Evolutionary conservation across 2,797 vertebrate genomes (phyloP).

Genomic region (Chrysocyon brachyurus): DNA sequence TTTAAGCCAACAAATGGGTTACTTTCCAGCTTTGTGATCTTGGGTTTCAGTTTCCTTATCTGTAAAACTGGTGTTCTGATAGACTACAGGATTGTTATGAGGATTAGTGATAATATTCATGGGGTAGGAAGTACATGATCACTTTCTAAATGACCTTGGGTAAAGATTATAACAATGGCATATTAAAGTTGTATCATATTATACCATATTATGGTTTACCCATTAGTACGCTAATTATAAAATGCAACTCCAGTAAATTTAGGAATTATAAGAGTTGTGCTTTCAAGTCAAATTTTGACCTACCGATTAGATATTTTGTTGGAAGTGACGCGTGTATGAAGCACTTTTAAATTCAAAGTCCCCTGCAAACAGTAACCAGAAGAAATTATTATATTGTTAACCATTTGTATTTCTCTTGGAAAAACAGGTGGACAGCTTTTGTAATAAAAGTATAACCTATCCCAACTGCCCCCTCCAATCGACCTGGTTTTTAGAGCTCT

Average conservation of each 20-base stretch:
- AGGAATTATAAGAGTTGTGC: neutral
- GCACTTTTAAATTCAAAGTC: constrained; percentile 10
- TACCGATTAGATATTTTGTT: neutral
- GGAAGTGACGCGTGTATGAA: neutral
- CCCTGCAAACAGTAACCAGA: neutral
- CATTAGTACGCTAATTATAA: neutral
- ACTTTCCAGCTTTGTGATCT: neutral
- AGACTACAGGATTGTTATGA: neutral
- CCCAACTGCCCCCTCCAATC: neutral
- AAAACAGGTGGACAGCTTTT: neutral
- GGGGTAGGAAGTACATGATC: neutral
- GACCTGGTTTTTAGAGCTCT: neutral
- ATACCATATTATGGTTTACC: neutral
- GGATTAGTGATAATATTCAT: neutral
- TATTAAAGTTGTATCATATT: neutral
- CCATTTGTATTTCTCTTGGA: neutral
- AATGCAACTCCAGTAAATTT: neutral
- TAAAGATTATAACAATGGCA: neutral
- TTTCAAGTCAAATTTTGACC: neutral
- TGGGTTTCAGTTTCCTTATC: neutral
- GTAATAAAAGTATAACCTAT: neutral
- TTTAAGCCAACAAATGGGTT: neutral
- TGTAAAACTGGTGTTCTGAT: neutral
- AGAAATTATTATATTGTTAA: neutral
- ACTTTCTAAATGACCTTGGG: neutral